These are phyloP conservation scores for Piscicola geometra DNA, from an alignment of 2,888 invertebrate genomes.

Conservation along the genomic window DNA sequence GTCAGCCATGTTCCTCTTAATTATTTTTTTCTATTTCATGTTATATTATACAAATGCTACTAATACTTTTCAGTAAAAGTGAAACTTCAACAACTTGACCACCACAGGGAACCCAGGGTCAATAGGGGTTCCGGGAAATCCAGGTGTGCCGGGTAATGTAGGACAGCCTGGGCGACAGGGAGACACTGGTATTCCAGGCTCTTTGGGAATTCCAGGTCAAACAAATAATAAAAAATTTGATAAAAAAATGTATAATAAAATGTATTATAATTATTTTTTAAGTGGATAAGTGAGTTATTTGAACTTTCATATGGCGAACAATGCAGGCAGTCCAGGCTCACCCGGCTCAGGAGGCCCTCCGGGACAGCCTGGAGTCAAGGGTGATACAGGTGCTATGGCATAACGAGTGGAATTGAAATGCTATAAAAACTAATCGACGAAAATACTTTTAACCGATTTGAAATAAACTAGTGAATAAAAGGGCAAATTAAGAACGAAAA, in stretches of 20 bases:
- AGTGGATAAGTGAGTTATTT: too few relatives aligned
- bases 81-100: too few relatives aligned
- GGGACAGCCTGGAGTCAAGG: background rate
- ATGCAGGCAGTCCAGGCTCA: background rate
- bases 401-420: background rate
- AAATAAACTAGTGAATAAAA: background rate
- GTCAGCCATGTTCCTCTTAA: too few relatives aligned
- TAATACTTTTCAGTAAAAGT: too few relatives aligned
- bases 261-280: too few relatives aligned
- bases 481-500: background rate
- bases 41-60: too few relatives aligned
- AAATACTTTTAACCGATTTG: background rate
- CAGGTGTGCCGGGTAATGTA: constrained; percentile 7
- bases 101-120: background rate
- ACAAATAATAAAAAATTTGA: background rate
- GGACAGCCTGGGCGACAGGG: background rate
- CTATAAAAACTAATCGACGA: background rate
- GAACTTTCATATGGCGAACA: background rate
- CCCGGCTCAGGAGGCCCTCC: background rate
- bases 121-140: background rate
- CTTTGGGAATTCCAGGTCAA: background rate
- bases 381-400: background rate
- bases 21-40: too few relatives aligned
- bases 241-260: background rate
- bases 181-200: background rate